A percentile compares a stretch with the other conserved stretches of the same genome.
Evolutionary conservation across 2,797 vertebrate genomes (phyloP).

Genomic region (Ptychobarbus kaznakovi): DNA sequence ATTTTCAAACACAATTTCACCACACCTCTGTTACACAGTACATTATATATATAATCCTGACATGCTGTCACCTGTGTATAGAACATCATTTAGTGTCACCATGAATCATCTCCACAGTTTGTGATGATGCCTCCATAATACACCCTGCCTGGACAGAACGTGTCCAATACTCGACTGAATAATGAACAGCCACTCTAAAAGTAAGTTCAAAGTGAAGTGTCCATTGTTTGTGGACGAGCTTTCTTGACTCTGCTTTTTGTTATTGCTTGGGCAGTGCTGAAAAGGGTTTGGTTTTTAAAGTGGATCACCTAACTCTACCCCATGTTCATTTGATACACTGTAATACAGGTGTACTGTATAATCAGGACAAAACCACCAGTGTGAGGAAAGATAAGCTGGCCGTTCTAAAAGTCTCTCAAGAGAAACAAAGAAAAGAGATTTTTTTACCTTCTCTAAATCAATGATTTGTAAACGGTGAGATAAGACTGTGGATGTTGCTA

Average conservation of each 20-base stretch:
- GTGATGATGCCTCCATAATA: neutral
- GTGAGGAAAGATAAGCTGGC: slow-evolving; percentile 54
- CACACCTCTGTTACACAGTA: neutral
- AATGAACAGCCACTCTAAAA: neutral
- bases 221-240: slow-evolving; percentile 17
- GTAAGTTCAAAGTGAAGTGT: neutral
- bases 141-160: neutral
- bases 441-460: neutral
- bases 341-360: slow-evolving; percentile 55
- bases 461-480: slow-evolving; percentile 46
- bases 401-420: slow-evolving; percentile 42
- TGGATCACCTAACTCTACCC: slow-evolving; percentile 25
- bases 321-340: slow-evolving; percentile 55
- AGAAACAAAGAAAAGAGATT: slow-evolving; percentile 49
- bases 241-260: slow-evolving; percentile 41
- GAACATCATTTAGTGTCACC: neutral
- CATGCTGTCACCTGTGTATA: neutral
- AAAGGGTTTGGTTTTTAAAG: slow-evolving; percentile 30
- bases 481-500: slow-evolving; percentile 33
- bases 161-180: neutral
- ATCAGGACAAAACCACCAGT: slow-evolving; percentile 58
- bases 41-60: neutral
- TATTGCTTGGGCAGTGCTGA: slow-evolving; percentile 24
- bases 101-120: neutral
- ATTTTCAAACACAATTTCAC: neutral